Conservation (phyloP, 2,888 invertebrate genomes). For the Amphipoea lucens region DNA sequence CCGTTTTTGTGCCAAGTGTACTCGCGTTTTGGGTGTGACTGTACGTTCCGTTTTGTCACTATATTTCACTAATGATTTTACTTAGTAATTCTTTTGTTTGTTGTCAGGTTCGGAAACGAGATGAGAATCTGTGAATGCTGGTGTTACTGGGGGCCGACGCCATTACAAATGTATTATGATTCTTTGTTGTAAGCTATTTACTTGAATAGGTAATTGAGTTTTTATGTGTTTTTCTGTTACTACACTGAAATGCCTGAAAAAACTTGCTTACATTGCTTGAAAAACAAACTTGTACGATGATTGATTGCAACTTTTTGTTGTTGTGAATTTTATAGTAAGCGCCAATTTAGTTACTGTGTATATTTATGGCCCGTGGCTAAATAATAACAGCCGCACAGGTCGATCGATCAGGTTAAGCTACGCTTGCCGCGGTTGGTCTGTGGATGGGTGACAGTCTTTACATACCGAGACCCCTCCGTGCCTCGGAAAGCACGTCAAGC, state of each 20-base stretch:
- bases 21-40: neutral
- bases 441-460: too few relatives aligned
- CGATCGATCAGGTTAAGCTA: too few relatives aligned
- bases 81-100: constrained; percentile 5
- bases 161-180: neutral
- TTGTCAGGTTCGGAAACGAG: neutral
- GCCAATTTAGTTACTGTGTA: neutral
- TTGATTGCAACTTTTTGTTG: neutral
- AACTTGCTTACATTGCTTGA: neutral
- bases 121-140: neutral
- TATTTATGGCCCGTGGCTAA: too few relatives aligned
- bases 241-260: neutral
- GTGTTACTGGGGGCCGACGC: neutral
- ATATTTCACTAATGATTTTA: constrained; percentile 10
- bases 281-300: neutral
- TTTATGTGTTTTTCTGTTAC: neutral
- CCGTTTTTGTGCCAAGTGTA: constrained; percentile 46
- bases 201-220: neutral
- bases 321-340: neutral
- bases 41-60: constrained; percentile 9
- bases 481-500: too few relatives aligned
- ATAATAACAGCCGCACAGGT: too few relatives aligned
- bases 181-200: neutral
- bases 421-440: too few relatives aligned
- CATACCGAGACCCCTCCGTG: too few relatives aligned